These are phyloP conservation scores for Aegotheles bennettii DNA, from an alignment of 2,113 vertebrate species.

Conservation along the genomic window DNA sequence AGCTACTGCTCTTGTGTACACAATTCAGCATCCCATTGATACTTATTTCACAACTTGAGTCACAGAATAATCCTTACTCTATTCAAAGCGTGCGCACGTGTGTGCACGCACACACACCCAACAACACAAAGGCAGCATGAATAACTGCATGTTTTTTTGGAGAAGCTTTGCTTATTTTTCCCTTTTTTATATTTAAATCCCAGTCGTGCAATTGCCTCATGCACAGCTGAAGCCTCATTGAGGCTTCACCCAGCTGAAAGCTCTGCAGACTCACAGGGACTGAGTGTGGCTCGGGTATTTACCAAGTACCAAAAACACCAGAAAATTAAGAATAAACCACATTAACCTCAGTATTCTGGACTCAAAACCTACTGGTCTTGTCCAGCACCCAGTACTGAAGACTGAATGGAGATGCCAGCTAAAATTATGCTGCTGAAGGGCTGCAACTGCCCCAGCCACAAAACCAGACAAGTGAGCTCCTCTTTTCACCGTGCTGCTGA, in stretches of 20 bases:
- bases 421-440: background rate
- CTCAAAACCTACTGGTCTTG: background rate
- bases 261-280: background rate
- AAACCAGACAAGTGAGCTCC: conserved; percentile 31
- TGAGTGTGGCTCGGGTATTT: fast-evolving
- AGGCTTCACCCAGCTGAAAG: background rate
- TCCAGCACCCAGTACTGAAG: background rate
- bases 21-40: background rate
- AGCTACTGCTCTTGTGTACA: background rate
- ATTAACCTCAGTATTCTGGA: background rate
- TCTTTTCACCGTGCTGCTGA: conserved; percentile 41
- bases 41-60: background rate
- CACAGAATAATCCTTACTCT: background rate
- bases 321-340: background rate
- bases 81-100: background rate
- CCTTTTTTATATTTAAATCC: background rate
- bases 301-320: background rate
- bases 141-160: background rate
- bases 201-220: background rate
- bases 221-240: background rate
- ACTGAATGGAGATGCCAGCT: background rate
- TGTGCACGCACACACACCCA: fast-evolving
- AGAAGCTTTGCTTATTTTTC: conserved; percentile 12
- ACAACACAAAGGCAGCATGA: background rate
- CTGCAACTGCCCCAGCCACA: background rate